A percentile compares a stretch with the other conserved stretches of the same genome.
Conservation (phyloP, 2,113 vertebrate genomes). For the Trogon melanurus region DNA sequence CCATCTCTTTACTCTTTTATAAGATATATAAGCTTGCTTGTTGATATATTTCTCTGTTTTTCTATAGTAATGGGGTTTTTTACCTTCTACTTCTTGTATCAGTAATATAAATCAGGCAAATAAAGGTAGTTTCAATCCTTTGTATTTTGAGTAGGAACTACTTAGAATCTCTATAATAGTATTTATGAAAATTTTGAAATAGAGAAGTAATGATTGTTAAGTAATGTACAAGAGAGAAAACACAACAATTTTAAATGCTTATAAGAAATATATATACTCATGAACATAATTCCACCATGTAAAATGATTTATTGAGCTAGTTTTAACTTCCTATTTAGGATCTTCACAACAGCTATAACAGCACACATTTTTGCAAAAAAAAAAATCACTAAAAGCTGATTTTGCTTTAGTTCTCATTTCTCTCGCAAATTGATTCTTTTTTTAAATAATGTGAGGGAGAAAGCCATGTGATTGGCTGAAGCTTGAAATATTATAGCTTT, state of each 20-base stretch:
- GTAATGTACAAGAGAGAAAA: neutral
- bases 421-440: neutral
- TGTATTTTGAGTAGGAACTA: neutral
- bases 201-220: neutral
- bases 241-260: neutral
- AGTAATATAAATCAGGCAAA: neutral
- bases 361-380: neutral
- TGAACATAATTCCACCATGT: neutral
- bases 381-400: neutral
- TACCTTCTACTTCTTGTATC: neutral
- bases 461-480: neutral
- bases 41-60: neutral
- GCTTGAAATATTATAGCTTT: neutral
- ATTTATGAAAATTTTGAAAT: neutral
- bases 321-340: neutral
- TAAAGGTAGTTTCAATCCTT: neutral
- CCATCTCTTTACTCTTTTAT: neutral
- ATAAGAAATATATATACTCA: neutral
- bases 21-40: neutral
- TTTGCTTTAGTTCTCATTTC: neutral
- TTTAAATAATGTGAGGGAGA: neutral
- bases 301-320: neutral
- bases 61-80: accelerated
- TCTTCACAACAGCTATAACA: neutral
- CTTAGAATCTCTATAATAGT: neutral